Base-by-base conservation (phyloP, 2,888 invertebrate genomes). In the Trachelus stipa region DNA sequence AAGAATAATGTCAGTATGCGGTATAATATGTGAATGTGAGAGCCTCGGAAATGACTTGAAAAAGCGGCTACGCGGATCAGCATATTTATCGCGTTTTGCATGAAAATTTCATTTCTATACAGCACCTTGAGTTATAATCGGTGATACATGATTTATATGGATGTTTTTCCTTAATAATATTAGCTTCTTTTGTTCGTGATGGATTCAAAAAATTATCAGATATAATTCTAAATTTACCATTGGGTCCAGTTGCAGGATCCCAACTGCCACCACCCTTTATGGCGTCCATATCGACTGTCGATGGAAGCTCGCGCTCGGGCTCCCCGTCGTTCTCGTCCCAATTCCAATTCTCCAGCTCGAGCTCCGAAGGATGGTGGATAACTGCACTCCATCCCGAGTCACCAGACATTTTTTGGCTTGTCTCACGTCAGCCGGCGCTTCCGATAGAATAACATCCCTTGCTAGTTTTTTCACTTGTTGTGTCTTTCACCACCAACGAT, bases 251-350 rank as follows among this genome's bases (percentile, higher is more conserved):
- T 31, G 88, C 86, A 79, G 91, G 91, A 84, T 91, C 88, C 91
- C 91, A 91, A 77, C 90, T 91, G 74, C 91, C 91, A 77, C 92
- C 92, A 81, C 92, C 93, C 89, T 94, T 94, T 87, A 94, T 93
- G 79, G 94, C 94, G 85, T 94, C 93, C 92, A 95, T 94, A 85
- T 95, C 95, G 80, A 95, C 94, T 35, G 95, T 95, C 37, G 94
- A 94, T 23, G 94, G 94, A 85, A 94, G 91, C 82, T 91, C 91
- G 85, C 94, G 93, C 80, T 94, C 94, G 73, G 93, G 93, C 88
- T 94, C 94, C 23, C 93, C 93, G 90, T 94, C 94, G 81, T 93
- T 91, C 80, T 90, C 91, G 82, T 89, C 91, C 91, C 91, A 91
- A 84, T 91, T 90, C 91, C 91, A 91, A 86, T 88, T 91, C 79